Base-by-base conservation (phyloP, 2,797 vertebrate genomes). In the Anomalospiza imberbis region DNA sequence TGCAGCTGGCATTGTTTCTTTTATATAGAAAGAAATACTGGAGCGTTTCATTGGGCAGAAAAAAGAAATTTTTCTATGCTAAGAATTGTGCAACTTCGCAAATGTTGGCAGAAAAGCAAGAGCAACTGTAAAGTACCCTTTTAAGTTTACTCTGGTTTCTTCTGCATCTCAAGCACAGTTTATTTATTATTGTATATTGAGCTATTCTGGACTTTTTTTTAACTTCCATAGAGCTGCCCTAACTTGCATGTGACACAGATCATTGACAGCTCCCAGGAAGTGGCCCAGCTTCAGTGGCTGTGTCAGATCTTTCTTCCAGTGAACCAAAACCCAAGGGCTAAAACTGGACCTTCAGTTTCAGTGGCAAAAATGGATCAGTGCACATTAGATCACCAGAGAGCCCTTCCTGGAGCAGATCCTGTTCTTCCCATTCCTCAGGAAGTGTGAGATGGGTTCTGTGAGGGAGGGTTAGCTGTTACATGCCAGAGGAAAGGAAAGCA, bases 1-100 rank as follows among this genome's bases (percentile, higher is more conserved):
- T 63, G 63, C 80, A 77, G 77, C 63, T 93, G 81, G 15, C 29
- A 67, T 87, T 85, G 71, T 88, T 93, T 88, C 51, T 94, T 84
- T 76, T 47, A 34, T 77, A 42, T 14, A 74, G 58, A 38, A 90
- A 84, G 34, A 53, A 82, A 28, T 74, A 61, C 12, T 61, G 68
- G 85, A 85, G 34, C 32, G 28, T 73, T 87, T 86, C 45, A 21
- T 57, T 73, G 63, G 24, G 32, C 45, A 86, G 48, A 85, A 90
- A 73, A 90, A 88, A 45, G 3, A 22, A 68, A 54, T 57, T 60
- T 24, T 24, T 75, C 32, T 36, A 0, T 67, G 29, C 45, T 79
- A 29, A 81, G 60, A 66, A 50, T 84, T 94, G 55, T 76, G 80
- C 55, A 66, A 70, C 48, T 82, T 93, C 85, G 32, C 76, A 77